Percentiles rank a stretch among this genome's conserved stretches.
phyloP scores from a whole-genome alignment of 2,797 vertebrate species.

The Scyliorhinus canicula region DNA sequence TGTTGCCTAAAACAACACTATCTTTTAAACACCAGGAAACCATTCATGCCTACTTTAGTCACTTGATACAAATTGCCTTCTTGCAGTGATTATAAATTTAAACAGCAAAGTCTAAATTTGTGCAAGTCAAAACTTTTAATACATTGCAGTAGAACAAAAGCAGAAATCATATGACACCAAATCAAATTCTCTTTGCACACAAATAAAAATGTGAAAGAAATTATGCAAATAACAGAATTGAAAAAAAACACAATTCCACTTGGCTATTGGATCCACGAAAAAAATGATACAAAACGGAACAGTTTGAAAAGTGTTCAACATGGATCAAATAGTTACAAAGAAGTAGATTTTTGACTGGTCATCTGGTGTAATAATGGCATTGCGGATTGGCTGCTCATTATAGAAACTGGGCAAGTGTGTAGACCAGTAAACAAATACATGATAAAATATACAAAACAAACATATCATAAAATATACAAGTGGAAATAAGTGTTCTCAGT shows the following conservation, averaged over 20 bases:
- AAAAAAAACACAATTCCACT: not conserved
- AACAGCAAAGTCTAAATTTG: not conserved
- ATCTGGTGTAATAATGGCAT: not conserved
- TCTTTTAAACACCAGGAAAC: not conserved
- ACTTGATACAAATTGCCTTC: not conserved
- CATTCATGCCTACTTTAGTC: not conserved
- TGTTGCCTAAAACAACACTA: not conserved
- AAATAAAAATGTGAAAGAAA: slow-evolving; percentile 5
- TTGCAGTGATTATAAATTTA: not conserved
- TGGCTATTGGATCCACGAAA: not conserved
- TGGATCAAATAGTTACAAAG: not conserved
- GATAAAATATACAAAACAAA: not conserved
- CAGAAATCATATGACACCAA: not conserved
- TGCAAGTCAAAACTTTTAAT: not conserved
- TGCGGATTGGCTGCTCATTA: not conserved
- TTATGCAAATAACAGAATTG: slow-evolving; percentile 19
- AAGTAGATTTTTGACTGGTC: not conserved
- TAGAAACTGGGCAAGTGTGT: not conserved
- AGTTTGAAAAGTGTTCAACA: not conserved
- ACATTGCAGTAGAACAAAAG: not conserved
- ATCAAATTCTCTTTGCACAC: not conserved
- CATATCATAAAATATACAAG: not conserved
- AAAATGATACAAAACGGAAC: not conserved
- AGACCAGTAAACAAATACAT: not conserved
- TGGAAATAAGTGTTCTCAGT: not conserved